A percentile compares a stretch with the other conserved stretches of the same genome.
These are phyloP conservation scores for Lepilemur septentrionalis DNA, from an alignment of 2,797 vertebrate genomes.

Conservation along the genomic window DNA sequence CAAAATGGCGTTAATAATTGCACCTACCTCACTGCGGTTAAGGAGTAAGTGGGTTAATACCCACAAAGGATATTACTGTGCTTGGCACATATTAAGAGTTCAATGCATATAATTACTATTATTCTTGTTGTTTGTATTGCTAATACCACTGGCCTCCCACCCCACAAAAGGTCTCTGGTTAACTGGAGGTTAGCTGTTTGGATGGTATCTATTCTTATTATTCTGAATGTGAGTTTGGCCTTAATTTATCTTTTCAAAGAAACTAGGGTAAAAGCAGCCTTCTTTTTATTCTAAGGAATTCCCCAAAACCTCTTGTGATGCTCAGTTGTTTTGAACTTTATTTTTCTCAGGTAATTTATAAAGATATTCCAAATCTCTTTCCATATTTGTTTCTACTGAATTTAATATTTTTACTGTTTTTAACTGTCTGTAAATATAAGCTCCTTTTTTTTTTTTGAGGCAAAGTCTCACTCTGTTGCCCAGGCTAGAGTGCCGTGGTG, in stretches of 20 bases:
- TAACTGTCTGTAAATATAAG: neutral
- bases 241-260: slow-evolving; percentile 20
- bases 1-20: neutral
- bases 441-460: no score
- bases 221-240: neutral
- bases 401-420: neutral
- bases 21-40: neutral
- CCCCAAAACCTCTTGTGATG: neutral
- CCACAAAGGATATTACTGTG: accelerated
- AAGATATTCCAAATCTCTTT: neutral
- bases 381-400: neutral
- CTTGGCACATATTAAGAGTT: neutral
- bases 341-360: neutral
- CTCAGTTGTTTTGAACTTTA: neutral
- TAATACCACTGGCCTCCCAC: neutral
- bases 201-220: neutral
- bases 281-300: neutral
- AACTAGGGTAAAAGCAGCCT: neutral
- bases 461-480: no score
- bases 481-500: no score
- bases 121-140: neutral
- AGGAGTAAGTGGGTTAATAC: neutral
- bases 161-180: neutral
- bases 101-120: neutral
- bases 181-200: neutral